These are phyloP conservation scores for Epizoanthus ramosus DNA, from an alignment of 92 coral and sea anemone species.

Conservation along the genomic window DNA sequence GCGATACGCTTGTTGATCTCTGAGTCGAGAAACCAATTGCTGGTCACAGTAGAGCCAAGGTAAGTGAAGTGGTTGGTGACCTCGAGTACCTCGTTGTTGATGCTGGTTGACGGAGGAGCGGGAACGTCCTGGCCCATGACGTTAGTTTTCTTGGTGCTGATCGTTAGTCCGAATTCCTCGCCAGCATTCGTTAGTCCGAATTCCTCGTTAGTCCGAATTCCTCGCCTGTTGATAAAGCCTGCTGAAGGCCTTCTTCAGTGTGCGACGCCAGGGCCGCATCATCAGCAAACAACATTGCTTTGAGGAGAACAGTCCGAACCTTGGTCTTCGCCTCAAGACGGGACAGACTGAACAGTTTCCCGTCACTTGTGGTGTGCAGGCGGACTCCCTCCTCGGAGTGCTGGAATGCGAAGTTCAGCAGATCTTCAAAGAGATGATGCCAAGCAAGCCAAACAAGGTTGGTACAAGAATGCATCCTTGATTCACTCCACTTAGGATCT, in stretches of 20 bases:
- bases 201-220: conserved; percentile 29
- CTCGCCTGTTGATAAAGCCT: background rate
- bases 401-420: conserved; percentile 23
- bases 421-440: conserved; percentile 34
- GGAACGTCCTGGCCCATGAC: background rate
- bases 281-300: conserved; percentile 32
- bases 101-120: conserved; percentile 28
- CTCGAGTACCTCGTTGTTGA: conserved; percentile 25
- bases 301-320: conserved; percentile 11
- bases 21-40: background rate
- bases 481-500: conserved; percentile 21
- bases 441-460: conserved; percentile 22
- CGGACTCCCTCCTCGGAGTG: background rate
- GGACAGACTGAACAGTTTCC: conserved; percentile 26
- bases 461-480: conserved; percentile 36
- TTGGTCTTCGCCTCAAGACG: conserved; percentile 3
- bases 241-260: conserved; percentile 35
- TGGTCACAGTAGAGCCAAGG: background rate
- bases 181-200: conserved; percentile 7
- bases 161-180: conserved; percentile 9
- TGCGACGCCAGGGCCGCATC: conserved; percentile 10
- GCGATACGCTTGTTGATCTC: conserved; percentile 5
- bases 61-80: conserved; percentile 17
- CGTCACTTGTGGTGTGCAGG: conserved; percentile 19
- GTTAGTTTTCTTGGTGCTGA: background rate